Conservation (phyloP, 2,113 vertebrate genomes). For the Zapornia atra region DNA sequence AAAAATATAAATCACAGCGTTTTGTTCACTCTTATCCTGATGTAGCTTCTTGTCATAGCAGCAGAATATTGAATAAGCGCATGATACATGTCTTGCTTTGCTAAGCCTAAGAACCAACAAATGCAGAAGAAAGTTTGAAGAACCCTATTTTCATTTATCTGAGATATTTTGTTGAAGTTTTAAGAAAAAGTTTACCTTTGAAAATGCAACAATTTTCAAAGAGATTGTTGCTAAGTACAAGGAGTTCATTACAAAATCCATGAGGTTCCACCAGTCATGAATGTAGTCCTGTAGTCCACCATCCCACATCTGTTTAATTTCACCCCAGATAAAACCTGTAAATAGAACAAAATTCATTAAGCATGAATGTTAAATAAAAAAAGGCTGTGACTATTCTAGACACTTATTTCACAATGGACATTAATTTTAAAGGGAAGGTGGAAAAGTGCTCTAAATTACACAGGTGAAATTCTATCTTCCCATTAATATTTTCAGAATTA, state of each 20-base stretch:
- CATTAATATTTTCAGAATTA: not conserved
- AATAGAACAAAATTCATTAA: constrained; percentile 58
- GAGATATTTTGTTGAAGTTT: not conserved
- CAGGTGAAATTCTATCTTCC: not conserved
- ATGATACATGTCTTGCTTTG: not conserved
- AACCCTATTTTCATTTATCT: not conserved
- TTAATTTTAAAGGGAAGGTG: not conserved
- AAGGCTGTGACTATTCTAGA: not conserved
- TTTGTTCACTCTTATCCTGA: not conserved
- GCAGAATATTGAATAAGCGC: not conserved
- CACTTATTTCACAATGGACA: not conserved
- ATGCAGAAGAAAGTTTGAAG: not conserved
- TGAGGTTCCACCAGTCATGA: constrained; percentile 99
- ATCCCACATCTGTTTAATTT: constrained; percentile 99
- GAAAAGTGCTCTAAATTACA: not conserved
- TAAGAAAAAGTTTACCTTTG: constrained; percentile 82
- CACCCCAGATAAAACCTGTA: constrained; percentile 96
- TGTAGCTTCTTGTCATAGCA: not conserved
- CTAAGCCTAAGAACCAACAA: not conserved
- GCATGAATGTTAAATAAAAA: not conserved
- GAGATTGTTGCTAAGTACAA: constrained; percentile 96
- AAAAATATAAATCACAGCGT: not conserved
- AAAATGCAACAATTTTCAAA: constrained; percentile 92
- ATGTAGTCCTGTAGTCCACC: constrained; percentile 95
- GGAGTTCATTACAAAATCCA: constrained; percentile 99